Percentiles rank a stretch among this genome's conserved stretches.
phyloP scores from a whole-genome alignment of 2,888 invertebrate genomes.

The Desoria tigrina region DNA sequence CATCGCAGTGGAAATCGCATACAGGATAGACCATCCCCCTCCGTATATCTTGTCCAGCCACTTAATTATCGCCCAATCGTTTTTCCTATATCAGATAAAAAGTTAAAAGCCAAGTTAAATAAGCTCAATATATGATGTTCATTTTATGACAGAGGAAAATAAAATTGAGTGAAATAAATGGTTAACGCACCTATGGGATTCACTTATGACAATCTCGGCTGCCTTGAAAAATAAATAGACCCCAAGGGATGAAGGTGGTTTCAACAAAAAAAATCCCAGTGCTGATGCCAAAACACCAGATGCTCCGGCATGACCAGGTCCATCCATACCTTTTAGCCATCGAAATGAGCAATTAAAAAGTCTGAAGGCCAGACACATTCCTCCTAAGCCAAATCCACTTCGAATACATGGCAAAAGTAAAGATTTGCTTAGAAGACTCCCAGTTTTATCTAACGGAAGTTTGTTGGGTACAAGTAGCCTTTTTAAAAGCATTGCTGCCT shows the following conservation, averaged over 20 bases:
- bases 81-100: constrained; percentile 29
- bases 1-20: constrained; percentile 74
- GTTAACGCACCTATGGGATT: constrained; percentile 48
- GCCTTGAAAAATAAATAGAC: constrained; percentile 52
- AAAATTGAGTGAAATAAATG: not conserved
- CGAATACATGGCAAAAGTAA: constrained; percentile 39
- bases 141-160: not conserved
- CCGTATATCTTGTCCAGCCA: constrained; percentile 51
- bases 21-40: constrained; percentile 62
- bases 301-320: constrained; percentile 44
- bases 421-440: constrained; percentile 32
- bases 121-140: not conserved
- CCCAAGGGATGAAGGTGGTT: constrained; percentile 48
- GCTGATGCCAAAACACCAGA: constrained; percentile 51
- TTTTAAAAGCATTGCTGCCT: constrained; percentile 36
- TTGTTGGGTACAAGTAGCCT: constrained; percentile 23
- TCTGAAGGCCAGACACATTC: constrained; percentile 50
- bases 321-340: constrained; percentile 52
- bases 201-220: constrained; percentile 47
- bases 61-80: constrained; percentile 48
- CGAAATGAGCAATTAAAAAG: constrained; percentile 52
- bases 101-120: not conserved
- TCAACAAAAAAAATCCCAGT: constrained; percentile 47
- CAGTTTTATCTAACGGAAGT: constrained; percentile 29
- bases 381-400: constrained; percentile 49